These are phyloP conservation scores for Zaprionus ghesquierei DNA, from an alignment of 1,140 invertebrate genomes.

Conservation along the genomic window DNA sequence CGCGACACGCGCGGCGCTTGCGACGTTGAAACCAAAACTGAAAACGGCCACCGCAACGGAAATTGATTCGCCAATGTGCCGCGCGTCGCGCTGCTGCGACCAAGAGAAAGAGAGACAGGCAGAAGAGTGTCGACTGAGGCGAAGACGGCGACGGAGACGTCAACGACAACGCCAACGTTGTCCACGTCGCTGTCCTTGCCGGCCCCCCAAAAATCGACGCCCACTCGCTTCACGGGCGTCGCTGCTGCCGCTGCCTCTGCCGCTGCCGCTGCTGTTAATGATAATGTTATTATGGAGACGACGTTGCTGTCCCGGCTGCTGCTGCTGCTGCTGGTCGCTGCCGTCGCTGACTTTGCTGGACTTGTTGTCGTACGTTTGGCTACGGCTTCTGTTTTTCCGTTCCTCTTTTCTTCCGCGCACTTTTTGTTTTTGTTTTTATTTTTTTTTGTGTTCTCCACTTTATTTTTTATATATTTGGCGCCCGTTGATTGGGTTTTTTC, in stretches of 20 bases:
- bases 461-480: not conserved
- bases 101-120: conserved; percentile 1
- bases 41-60: conserved; percentile 78
- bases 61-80: conserved; percentile 78
- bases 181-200: conserved; percentile 63
- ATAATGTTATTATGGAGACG: conserved; percentile 46
- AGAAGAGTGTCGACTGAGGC: not conserved
- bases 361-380: conserved; percentile 39
- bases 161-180: conserved; percentile 45
- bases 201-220: conserved; percentile 45
- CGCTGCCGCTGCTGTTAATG: conserved; percentile 40
- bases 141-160: conserved; percentile 43
- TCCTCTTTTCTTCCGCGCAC: not conserved
- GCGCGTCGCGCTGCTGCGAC: conserved; percentile 33
- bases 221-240: conserved; percentile 59
- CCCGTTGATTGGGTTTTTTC: conserved; percentile 64
- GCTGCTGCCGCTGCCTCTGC: conserved; percentile 30
- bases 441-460: not conserved
- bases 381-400: conserved; percentile 65
- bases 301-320: conserved; percentile 24
- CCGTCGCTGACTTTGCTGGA: conserved; percentile 39
- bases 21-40: conserved; percentile 79
- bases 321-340: conserved; percentile 22
- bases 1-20: conserved; percentile 72
- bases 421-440: conserved; percentile 32